Evolutionary conservation across 2,113 vertebrate genomes (phyloP), one percentile per base, ranked within the genome.

Genomic region (Colius striatus): DNA sequence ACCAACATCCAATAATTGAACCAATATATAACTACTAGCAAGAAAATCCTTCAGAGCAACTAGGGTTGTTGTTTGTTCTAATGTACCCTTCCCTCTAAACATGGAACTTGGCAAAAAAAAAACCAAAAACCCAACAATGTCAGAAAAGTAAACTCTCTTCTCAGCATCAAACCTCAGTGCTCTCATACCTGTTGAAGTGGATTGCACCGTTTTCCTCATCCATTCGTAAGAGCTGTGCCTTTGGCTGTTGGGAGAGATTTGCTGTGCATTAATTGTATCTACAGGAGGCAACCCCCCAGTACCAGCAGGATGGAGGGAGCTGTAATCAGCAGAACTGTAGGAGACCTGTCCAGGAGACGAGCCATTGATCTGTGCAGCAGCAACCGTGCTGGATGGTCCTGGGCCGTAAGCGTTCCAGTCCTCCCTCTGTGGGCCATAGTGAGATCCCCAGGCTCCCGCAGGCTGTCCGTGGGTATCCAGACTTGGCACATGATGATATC

Each of bases 141-240:
- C 36, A 9, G 63, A 54, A 30, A 27, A 53, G n/a, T 7, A 10
- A 80, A 74, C 81, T 4, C 23, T 77, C 54, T 93, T 47, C 36
- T 91, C 34, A 41, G 53, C 45, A 10, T 16, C 34, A 90, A 87
- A 47, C 32, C 80, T 92, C 72, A 5, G 21, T 5, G 68, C 66
- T 73, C 72, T 90, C 98, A 93, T 97, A 99, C 99, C 99, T 95
- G 98, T 99, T 16, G 99, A 98, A 38, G 98, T 99, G 9, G 99
- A 98, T 85, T 99, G 99, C 38, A 98, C 98, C 0, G 98, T 99
- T 98, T 99, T 99, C 83, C 98, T 98, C 98, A 99, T 99, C 99
- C 99, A 99, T 92, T 99, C 98, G 43, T 98, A 99, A 38, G 99
- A 98, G 97, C 98, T 98, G 96, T 98, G 98, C 85, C 98, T 96